These are phyloP conservation scores for Scaptodrosophila latifasciaeformis DNA, from an alignment of 2,888 invertebrate genomes.

Conservation along the genomic window DNA sequence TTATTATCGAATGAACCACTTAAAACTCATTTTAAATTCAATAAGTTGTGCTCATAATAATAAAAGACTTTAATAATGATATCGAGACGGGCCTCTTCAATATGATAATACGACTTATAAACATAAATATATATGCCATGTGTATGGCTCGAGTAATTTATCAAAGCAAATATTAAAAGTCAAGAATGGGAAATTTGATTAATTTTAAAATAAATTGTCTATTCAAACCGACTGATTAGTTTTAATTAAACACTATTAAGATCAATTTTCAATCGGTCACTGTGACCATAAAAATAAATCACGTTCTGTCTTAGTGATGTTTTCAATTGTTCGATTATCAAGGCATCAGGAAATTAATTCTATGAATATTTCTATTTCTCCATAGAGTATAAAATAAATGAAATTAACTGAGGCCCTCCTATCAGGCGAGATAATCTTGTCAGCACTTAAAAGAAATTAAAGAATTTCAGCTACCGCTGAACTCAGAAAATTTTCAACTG, in stretches of 20 bases:
- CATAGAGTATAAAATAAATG: slow-evolving; percentile 44
- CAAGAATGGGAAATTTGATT: slow-evolving; percentile 45
- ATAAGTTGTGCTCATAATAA: too few species aligned
- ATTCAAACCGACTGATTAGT: slow-evolving; percentile 60
- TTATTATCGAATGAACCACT: too few species aligned
- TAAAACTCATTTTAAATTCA: too few species aligned
- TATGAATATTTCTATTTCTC: slow-evolving; percentile 19
- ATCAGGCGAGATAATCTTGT: slow-evolving; percentile 56
- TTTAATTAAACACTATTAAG: slow-evolving; percentile 69
- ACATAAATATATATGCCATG: too few species aligned
- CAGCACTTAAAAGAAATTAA: too few species aligned
- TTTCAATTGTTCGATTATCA: slow-evolving; percentile 52
- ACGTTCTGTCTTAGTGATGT: slow-evolving; percentile 64
- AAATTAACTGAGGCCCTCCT: slow-evolving; percentile 50
- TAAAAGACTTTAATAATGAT: too few species aligned
- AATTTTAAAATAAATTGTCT: slow-evolving; percentile 32
- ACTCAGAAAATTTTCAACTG: too few species aligned
- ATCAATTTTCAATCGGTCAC: too few species aligned
- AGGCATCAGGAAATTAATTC: slow-evolving; percentile 27
- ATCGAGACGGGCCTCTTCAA: too few species aligned
- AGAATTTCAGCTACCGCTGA: too few species aligned
- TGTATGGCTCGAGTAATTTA: background rate
- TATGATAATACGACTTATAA: too few species aligned
- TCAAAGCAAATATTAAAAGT: background rate
- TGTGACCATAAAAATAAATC: slow-evolving; percentile 58